phyloP scores from a whole-genome alignment of 2,797 vertebrate genomes.

The Danio kyathit region DNA sequence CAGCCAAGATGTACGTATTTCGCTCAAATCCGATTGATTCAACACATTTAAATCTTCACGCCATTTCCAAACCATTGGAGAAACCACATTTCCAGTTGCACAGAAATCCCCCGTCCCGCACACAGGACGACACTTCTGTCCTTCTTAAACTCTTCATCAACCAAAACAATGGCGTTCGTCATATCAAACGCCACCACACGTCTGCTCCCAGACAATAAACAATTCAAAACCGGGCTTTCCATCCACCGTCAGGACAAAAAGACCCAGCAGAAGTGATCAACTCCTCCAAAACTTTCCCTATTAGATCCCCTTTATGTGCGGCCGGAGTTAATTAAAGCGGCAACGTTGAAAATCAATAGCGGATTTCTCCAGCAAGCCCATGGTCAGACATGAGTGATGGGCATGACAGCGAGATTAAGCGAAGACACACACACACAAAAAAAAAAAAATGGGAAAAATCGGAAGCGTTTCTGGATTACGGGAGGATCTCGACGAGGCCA shows the following conservation, averaged over 20 bases:
- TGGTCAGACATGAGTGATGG: constrained; percentile 75
- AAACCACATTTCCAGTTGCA: neutral
- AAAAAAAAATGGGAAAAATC: constrained; percentile 70
- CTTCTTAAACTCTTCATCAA: constrained; percentile 70
- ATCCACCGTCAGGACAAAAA: constrained; percentile 73
- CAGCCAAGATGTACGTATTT: constrained; percentile 16
- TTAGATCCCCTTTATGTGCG: constrained; percentile 79
- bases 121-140: constrained; percentile 59
- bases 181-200: constrained; percentile 77
- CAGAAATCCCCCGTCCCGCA: neutral
- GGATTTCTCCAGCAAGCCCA: constrained; percentile 77
- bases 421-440: constrained; percentile 69
- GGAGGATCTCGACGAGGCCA: constrained; percentile 55
- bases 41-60: constrained; percentile 29
- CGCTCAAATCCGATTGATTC: constrained; percentile 31
- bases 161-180: constrained; percentile 74
- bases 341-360: constrained; percentile 80
- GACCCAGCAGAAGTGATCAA: constrained; percentile 68
- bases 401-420: constrained; percentile 85
- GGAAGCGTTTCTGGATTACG: constrained; percentile 77
- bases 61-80: constrained; percentile 34
- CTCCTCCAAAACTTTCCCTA: constrained; percentile 72
- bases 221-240: constrained; percentile 76
- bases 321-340: constrained; percentile 86
- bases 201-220: constrained; percentile 84